A percentile compares a stretch with the other conserved stretches of the same genome.
Evolutionary conservation across 2,888 invertebrate species (phyloP).

Genomic region (Lissonota sp.): DNA sequence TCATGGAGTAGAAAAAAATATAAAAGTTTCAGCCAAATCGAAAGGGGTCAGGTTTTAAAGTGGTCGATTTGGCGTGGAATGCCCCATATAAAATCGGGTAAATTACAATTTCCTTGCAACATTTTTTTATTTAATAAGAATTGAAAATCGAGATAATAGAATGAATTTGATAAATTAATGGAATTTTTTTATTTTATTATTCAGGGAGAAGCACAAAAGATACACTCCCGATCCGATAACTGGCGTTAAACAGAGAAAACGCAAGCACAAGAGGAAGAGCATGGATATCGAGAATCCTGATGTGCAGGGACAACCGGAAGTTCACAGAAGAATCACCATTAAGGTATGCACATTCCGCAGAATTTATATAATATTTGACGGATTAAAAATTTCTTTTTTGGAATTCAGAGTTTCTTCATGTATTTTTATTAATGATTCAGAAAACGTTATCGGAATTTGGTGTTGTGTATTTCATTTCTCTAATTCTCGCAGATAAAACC

Average conservation of each 20-base stretch:
- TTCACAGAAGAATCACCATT: slow-evolving; percentile 91
- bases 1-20: too few relatives aligned
- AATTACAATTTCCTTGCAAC: too few relatives aligned
- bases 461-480: not conserved
- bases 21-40: too few relatives aligned
- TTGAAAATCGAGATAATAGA: too few relatives aligned
- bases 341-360: slow-evolving; percentile 85
- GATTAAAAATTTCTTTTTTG: slow-evolving; percentile 11
- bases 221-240: slow-evolving; percentile 89
- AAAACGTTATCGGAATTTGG: not conserved
- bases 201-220: slow-evolving; percentile 89
- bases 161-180: not conserved
- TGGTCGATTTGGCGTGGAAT: too few relatives aligned
- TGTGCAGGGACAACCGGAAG: slow-evolving; percentile 82
- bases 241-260: slow-evolving; percentile 89
- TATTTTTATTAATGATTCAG: not conserved
- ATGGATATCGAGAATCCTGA: slow-evolving; percentile 87
- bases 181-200: slow-evolving; percentile 9
- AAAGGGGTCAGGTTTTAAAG: too few relatives aligned
- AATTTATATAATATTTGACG: not conserved
- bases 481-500: slow-evolving; percentile 87
- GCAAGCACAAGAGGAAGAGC: slow-evolving; percentile 92
- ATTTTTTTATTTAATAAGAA: not conserved
- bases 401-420: not conserved
- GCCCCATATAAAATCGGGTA: too few relatives aligned